Base-by-base conservation (phyloP, 2,113 vertebrate species). In the Hiodon tergisus region DNA sequence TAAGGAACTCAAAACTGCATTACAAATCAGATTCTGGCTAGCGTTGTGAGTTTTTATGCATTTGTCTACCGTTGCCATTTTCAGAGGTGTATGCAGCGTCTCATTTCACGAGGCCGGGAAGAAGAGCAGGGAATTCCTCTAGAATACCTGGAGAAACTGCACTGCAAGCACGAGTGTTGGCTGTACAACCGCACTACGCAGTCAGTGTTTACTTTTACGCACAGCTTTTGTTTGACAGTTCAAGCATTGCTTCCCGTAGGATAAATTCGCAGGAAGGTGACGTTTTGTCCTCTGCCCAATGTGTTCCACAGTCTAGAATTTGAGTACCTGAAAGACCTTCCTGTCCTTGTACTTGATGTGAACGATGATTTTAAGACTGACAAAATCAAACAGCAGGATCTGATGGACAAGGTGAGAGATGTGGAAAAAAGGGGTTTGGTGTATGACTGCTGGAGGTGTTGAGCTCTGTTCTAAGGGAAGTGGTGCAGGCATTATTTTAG, bases 121-220 rank as follows among this genome's bases (percentile, higher is more conserved):
- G 94, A 95, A 67, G 93, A 95, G 9, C 87, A 91, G 85, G 92
- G 85, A 58, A 89, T 95, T 78, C 91, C 92, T 53, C 83, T 94
- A 0, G 94, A 96, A 3, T 95, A 94, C 78, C 83, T 96, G 61
- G 91, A 95, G 79, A 93, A 93, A 47, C 88, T 96, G 4, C 93
- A 95, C 80, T 87, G 87, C 48, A 96, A 94, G 78, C 94, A 95
- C 0, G 93, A 96, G 78, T 61, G 79, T 10, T 95, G 94, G 93
- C 91, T 95, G 9, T 73, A 85, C 4, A 82, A 93, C 81, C 86
- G 86, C 73, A 93, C 80, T 67, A 88, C 89, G 78, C 87, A 89
- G 94, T 95, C 78, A 66, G 84, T 79, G 5, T n/a, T 48, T 13
- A 7, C 53, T 11, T 58, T 66, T 62, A 11, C 47, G 61, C 31